Evolutionary conservation across 1,140 invertebrate genomes (phyloP), one percentile per base, ranked within the genome.

Genomic region (Drosophila neocordata): DNA sequence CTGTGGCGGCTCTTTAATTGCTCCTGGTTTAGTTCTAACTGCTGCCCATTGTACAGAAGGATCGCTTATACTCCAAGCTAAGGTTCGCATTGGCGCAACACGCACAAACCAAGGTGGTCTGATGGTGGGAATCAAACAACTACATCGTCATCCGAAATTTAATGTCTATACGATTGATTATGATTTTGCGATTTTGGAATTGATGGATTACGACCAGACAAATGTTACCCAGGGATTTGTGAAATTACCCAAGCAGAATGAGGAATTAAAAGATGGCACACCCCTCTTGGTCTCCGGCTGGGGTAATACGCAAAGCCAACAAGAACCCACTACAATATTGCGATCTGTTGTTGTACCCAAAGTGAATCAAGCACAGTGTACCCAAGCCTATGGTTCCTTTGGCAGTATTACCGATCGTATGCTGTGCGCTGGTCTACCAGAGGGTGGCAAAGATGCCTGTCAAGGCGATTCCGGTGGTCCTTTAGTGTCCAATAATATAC

Each of bases 1-100:
- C 53, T 97, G 96, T 79, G 95, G 95, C 1, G 95, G 94, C 4
- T 94, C 94, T 18, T 91, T 96, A 20, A 94, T 96, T 75, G 92
- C 90, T 22, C 90, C 92, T 31, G 68, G 92, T 0, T 92, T 92
- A 65, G 91, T 93, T 0, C 65, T 93, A 0, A 93, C 93, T 2
- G 93, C 93, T 0, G 93, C 92, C 20, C 93, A 93, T 79, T 93
- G 93, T 68, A 93, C 93, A 69, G 92, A 83, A 75, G 93, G 75
- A 7, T 73, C 63, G 6, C 58, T 65, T 13, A 68, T 55, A 3
- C 13, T 15, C 0, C n/a, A 57, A 11, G 64, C 68, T 13, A 66
- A 72, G 37, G 83, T 91, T 6, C 85, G 90, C 12, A 76, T 90
- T 8, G 90, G 90, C 1, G 79, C 90, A 12, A 78, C 80, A 35